These are phyloP conservation scores for Oreochromis spilurus DNA, from an alignment of 2,113 vertebrate genomes.

Conservation along the genomic window DNA sequence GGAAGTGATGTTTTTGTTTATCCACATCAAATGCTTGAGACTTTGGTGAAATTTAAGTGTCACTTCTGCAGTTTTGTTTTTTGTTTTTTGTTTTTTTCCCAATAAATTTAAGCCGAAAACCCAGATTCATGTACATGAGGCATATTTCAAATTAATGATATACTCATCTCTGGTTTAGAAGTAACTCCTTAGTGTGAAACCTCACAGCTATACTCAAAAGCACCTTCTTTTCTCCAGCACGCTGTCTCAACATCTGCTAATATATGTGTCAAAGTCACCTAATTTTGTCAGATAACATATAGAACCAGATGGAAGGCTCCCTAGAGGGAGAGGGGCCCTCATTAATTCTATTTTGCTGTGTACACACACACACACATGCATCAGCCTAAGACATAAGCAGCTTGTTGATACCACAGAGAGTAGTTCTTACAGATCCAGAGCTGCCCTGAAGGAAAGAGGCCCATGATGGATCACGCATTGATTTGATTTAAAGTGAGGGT, in stretches of 20 bases:
- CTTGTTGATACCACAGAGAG: constrained; percentile 36
- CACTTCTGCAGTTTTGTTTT: not conserved
- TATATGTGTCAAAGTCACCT: constrained; percentile 49
- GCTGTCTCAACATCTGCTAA: constrained; percentile 54
- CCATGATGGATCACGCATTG: constrained; percentile 76
- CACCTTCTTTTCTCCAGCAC: not conserved
- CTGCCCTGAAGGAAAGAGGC: constrained; percentile 57
- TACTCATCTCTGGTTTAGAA: not conserved
- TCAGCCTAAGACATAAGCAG: constrained; percentile 41
- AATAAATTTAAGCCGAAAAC: not conserved
- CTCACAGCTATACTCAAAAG: not conserved
- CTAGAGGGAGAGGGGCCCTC: constrained; percentile 30
- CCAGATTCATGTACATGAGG: not conserved
- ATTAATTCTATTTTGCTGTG: constrained; percentile 68
- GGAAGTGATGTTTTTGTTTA: constrained; percentile 26
- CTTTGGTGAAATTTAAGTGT: not conserved
- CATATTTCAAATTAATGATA: not conserved
- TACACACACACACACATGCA: constrained; percentile 9
- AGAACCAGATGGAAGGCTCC: constrained; percentile 73
- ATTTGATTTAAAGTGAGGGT: constrained; percentile 75
- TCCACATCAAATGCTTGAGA: not conserved
- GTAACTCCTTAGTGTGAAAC: not conserved
- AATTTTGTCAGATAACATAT: constrained; percentile 58
- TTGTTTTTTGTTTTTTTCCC: not conserved
- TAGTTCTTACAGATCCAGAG: constrained; percentile 39